A percentile compares a stretch with the other conserved stretches of the same genome.
phyloP scores from a whole-genome alignment of 1,140 invertebrate genomes.

The Ditylenchus dipsaci region DNA sequence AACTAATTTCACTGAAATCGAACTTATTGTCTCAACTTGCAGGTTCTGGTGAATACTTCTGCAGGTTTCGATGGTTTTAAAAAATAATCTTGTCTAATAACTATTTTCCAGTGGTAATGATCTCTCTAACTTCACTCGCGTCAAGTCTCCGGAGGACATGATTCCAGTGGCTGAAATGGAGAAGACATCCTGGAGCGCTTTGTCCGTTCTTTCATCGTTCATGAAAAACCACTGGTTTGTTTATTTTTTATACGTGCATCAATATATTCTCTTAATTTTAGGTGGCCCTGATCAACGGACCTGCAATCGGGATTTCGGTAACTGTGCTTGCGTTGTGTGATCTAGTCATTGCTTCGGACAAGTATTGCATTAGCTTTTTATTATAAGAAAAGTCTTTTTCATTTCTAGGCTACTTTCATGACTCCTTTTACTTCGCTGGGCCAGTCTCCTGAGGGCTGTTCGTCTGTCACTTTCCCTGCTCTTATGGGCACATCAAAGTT shows the following conservation, averaged over 20 bases:
- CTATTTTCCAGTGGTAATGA: constrained; percentile 73
- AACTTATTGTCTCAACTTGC: too few relatives aligned
- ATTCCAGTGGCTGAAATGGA: constrained; percentile 59
- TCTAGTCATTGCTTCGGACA: constrained; percentile 77
- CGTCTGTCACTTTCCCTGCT: constrained; percentile 75
- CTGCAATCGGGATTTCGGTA: constrained; percentile 67
- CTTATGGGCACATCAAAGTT: constrained; percentile 72
- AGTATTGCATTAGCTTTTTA: constrained; percentile 58
- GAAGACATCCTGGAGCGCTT: constrained; percentile 63
- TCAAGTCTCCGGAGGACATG: constrained; percentile 54
- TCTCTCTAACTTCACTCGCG: constrained; percentile 64
- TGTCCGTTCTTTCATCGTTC: constrained; percentile 75
- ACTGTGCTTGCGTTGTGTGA: constrained; percentile 81
- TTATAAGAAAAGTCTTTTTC: background rate
- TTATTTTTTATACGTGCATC: too few relatives aligned
- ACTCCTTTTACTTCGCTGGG: constrained; percentile 78
- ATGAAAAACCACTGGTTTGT: constrained; percentile 80
- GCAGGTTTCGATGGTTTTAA: constrained; percentile 20
- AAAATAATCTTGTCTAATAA: too few relatives aligned
- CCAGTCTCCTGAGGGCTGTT: constrained; percentile 76
- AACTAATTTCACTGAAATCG: too few relatives aligned
- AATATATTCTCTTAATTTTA: too few relatives aligned
- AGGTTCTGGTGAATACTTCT: too few relatives aligned
- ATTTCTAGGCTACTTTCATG: constrained; percentile 70
- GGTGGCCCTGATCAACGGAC: background rate